Evolutionary conservation across 2,888 invertebrate species (phyloP).

Genomic region (Pandemis cinnamomeana): DNA sequence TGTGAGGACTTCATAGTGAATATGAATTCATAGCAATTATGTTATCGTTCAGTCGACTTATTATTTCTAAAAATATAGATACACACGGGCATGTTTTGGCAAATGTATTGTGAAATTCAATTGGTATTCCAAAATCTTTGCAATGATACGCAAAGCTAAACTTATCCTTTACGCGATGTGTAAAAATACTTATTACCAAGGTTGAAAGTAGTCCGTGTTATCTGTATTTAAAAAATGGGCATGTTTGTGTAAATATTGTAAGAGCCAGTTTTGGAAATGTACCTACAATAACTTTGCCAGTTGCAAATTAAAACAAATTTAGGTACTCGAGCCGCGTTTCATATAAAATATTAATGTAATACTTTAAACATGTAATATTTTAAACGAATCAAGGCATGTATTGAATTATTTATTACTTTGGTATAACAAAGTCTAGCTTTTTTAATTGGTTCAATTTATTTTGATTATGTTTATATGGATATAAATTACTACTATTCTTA

Average conservation of each 20-base stretch:
- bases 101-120: not conserved
- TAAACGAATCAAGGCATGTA: not conserved
- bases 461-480: not conserved
- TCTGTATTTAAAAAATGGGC: not conserved
- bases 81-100: too few species aligned
- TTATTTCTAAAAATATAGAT: not conserved
- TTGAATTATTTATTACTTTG: not conserved
- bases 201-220: not conserved
- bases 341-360: not conserved
- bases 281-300: not conserved
- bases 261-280: conserved; percentile 1
- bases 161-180: too few species aligned
- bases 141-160: too few species aligned
- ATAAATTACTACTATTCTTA: conserved; percentile 1
- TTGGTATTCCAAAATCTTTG: not conserved
- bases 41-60: not conserved
- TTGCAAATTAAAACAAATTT: not conserved
- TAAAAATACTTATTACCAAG: too few species aligned
- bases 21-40: not conserved
- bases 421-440: not conserved
- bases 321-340: not conserved
- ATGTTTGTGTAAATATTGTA: conserved; percentile 3
- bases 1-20: not conserved
- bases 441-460: not conserved
- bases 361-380: conserved; percentile 1